phyloP scores from a whole-genome alignment of 2,113 vertebrate genomes.

The Desmodus rotundus region DNA sequence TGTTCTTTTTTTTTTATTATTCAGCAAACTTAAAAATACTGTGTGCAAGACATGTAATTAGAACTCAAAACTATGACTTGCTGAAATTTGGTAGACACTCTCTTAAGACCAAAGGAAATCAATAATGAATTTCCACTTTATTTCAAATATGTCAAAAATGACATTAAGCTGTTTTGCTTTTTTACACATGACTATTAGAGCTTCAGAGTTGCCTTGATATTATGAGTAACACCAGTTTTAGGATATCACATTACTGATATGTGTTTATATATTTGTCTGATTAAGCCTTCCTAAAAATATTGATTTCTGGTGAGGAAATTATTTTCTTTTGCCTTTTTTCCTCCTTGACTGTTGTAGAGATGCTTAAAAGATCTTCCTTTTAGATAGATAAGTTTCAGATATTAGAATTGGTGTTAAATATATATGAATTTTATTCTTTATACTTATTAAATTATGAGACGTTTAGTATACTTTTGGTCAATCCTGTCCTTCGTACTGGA shows the following conservation, averaged over 20 bases:
- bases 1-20: background rate
- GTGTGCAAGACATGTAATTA: constrained; percentile 47
- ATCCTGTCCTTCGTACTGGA: background rate
- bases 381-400: constrained; percentile 29
- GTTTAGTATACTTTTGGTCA: constrained; percentile 32
- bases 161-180: constrained; percentile 49
- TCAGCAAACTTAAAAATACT: constrained; percentile 35
- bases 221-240: constrained; percentile 10
- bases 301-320: constrained; percentile 3
- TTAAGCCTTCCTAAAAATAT: constrained; percentile 13
- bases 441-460: background rate
- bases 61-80: constrained; percentile 38
- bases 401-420: background rate
- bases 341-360: background rate
- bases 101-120: constrained; percentile 60
- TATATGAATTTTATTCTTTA: background rate
- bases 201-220: constrained; percentile 25
- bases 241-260: constrained; percentile 20
- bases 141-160: constrained; percentile 47
- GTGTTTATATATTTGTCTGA: constrained; percentile 6
- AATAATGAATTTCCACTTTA: constrained; percentile 48
- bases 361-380: constrained; percentile 20
- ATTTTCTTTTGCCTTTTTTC: background rate
- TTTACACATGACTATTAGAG: constrained; percentile 47
- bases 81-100: constrained; percentile 36